A percentile compares a stretch with the other conserved stretches of the same genome.
phyloP scores from a whole-genome alignment of 64 coral and sea anemone genomes.

The Catalaphyllia jardinei region DNA sequence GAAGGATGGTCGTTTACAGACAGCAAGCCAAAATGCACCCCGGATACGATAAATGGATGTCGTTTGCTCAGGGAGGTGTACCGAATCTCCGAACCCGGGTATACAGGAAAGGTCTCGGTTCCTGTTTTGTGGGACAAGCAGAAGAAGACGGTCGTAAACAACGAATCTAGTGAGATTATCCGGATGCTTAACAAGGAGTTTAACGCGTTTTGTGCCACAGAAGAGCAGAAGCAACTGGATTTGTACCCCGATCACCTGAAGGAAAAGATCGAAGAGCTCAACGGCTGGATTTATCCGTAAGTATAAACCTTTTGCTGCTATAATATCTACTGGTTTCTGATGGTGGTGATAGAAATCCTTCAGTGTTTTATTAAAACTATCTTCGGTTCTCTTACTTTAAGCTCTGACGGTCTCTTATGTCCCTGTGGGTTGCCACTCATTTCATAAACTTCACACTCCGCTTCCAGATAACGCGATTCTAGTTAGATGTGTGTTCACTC shows the following conservation, averaged over 20 bases:
- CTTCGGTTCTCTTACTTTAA: no score
- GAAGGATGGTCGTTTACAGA: constrained; percentile 80
- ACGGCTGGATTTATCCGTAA: constrained; percentile 92
- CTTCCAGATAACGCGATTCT: no score
- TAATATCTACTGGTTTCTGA: no score
- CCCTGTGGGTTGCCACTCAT: no score
- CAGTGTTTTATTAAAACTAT: no score
- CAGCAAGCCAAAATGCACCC: constrained; percentile 72
- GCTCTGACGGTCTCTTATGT: no score
- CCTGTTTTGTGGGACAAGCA: constrained; percentile 91
- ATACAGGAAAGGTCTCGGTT: constrained; percentile 68
- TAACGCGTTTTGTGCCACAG: constrained; percentile 78
- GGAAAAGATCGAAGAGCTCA: constrained; percentile 79
- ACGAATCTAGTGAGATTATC: constrained; percentile 94
- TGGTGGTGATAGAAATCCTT: no score
- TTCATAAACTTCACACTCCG: no score
- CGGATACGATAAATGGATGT: constrained; percentile 85
- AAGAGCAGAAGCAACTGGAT: constrained; percentile 82
- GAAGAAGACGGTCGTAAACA: constrained; percentile 79
- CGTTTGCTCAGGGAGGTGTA: constrained; percentile 79
- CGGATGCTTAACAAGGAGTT: constrained; percentile 91
- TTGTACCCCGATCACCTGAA: constrained; percentile 82
- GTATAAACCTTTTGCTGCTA: not conserved
- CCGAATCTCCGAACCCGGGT: constrained; percentile 41
- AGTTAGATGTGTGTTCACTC: no score